phyloP scores from a whole-genome alignment of 2,113 vertebrate species.

The Otis tarda region DNA sequence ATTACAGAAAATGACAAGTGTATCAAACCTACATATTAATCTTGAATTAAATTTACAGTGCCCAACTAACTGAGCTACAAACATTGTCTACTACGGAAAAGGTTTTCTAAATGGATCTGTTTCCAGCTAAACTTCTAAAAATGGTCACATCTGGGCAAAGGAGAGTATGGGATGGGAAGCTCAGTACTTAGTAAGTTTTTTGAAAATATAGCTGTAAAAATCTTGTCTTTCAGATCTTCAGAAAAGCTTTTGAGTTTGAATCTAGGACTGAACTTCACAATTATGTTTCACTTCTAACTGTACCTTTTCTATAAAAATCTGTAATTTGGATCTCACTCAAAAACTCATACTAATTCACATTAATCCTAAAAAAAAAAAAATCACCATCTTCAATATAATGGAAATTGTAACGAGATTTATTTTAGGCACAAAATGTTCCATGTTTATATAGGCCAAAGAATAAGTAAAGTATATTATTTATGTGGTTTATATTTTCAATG shows the following conservation, averaged over 20 bases:
- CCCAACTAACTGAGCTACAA: neutral
- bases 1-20: neutral
- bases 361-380: neutral
- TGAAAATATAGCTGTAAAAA: neutral
- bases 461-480: neutral
- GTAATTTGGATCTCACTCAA: neutral
- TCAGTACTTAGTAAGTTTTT: neutral
- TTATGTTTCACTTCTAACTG: neutral
- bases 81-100: neutral
- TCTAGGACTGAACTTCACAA: neutral
- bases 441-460: neutral
- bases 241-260: neutral
- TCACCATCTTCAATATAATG: neutral
- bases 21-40: neutral
- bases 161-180: neutral
- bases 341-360: neutral
- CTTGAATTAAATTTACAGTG: neutral
- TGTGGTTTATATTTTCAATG: neutral
- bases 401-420: neutral
- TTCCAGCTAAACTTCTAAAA: neutral
- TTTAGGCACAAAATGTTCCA: neutral
- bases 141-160: neutral
- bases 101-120: neutral
- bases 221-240: neutral
- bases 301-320: neutral